These are phyloP conservation scores for Oscheius sp. DNA, from an alignment of 1,140 invertebrate species.

Conservation along the genomic window DNA sequence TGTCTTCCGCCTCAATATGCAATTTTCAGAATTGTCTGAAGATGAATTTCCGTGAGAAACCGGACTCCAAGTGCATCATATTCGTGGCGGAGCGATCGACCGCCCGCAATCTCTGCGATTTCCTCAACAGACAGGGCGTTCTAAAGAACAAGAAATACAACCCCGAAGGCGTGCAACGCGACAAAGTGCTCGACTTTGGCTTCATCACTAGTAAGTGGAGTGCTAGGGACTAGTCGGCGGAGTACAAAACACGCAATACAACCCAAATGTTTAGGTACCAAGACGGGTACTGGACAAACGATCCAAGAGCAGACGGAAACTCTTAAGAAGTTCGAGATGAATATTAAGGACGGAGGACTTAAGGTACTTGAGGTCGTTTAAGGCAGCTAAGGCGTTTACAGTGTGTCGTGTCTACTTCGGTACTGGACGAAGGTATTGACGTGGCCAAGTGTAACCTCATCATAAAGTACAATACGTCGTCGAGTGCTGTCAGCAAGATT, in stretches of 20 bases:
- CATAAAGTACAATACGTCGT: conserved; percentile 61
- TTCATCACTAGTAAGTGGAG: background rate
- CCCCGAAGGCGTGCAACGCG: background rate
- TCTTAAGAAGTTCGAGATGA: background rate
- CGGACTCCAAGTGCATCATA: conserved; percentile 24
- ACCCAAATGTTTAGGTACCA: background rate
- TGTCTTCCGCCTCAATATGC: no score
- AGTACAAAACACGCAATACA: no score
- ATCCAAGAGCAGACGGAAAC: background rate
- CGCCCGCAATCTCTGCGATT: no score
- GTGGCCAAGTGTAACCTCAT: conserved; percentile 62
- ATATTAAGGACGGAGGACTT: no score
- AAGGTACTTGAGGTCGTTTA: background rate
- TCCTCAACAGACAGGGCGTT: no score
- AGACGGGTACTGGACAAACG: background rate
- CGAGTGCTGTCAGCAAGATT: conserved; percentile 60
- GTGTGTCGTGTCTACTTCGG: conserved; percentile 58
- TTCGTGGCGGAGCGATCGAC: conserved; percentile 16
- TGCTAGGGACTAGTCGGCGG: no score
- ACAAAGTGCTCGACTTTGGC: background rate
- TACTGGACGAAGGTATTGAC: conserved; percentile 63
- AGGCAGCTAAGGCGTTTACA: conserved; percentile 43
- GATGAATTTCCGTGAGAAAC: background rate
- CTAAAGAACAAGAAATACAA: conserved; percentile 4
- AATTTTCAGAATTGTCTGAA: background rate